A percentile compares a stretch with the other conserved stretches of the same genome.
Conservation (phyloP, 2,113 vertebrate genomes). For the Chroicocephalus ridibundus region DNA sequence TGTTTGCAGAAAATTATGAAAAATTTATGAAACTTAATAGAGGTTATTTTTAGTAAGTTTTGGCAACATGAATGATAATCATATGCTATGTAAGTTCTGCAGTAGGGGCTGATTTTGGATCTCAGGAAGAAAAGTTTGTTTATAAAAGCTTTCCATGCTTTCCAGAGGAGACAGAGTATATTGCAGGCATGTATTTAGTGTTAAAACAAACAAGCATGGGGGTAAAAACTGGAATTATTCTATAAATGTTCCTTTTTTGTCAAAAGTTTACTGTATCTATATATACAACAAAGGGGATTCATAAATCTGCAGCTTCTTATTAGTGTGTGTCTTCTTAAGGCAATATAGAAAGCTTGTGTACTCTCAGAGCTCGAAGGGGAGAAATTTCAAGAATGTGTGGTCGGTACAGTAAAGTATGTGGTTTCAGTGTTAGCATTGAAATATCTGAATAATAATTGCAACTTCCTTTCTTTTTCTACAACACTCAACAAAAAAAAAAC, state of each 20-base stretch:
- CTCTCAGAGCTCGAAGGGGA: neutral
- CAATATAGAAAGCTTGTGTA: neutral
- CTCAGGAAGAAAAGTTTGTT: neutral
- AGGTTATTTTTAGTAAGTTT: neutral
- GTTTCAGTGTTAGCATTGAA: neutral
- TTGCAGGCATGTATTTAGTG: neutral
- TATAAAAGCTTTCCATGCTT: conserved; percentile 19
- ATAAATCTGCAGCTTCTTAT: neutral
- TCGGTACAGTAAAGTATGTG: neutral
- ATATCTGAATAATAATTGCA: neutral
- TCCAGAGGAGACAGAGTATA: neutral
- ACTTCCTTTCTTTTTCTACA: neutral
- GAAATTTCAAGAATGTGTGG: neutral
- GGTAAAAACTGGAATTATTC: neutral
- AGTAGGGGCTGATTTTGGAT: neutral
- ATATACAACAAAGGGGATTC: neutral
- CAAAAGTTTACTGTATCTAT: neutral
- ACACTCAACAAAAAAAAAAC: neutral
- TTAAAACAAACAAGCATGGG: neutral
- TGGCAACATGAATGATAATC: neutral
- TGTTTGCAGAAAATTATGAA: neutral
- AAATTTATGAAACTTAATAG: neutral
- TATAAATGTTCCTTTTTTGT: neutral
- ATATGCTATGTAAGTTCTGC: neutral
- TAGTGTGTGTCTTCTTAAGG: neutral